phyloP scores from a whole-genome alignment of 2,888 invertebrate genomes.

The Crocallis elinguaria region DNA sequence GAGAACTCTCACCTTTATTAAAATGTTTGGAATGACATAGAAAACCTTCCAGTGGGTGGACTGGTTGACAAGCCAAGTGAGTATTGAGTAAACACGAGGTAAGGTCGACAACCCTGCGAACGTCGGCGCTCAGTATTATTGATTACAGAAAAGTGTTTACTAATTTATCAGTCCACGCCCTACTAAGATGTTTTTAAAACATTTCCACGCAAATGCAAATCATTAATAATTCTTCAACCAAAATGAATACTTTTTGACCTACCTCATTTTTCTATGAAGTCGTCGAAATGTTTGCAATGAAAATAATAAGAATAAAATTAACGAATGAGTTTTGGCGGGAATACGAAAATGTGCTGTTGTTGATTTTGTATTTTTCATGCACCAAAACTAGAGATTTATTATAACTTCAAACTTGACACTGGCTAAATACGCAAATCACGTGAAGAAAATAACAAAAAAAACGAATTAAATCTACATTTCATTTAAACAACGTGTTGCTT shows the following conservation, averaged over 20 bases:
- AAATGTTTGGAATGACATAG: conserved; percentile 64
- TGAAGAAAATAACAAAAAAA: no score
- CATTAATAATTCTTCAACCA: neutral
- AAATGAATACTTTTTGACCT: conserved; percentile 15
- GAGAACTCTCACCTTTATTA: conserved; percentile 54
- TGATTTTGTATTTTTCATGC: no score
- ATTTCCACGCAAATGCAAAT: neutral
- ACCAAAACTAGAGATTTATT: no score
- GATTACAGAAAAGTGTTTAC: conserved; percentile 65
- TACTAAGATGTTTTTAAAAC: conserved; percentile 12
- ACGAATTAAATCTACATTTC: no score
- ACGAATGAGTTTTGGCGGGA: no score
- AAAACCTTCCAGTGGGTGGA: conserved; percentile 74
- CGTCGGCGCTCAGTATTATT: conserved; percentile 54
- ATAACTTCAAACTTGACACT: no score
- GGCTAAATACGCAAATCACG: no score
- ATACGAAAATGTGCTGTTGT: no score
- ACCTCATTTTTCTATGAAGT: neutral
- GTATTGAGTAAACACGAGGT: conserved; percentile 65
- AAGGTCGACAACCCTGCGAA: conserved; percentile 71
- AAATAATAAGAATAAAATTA: no score
- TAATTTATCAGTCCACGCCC: conserved; percentile 59
- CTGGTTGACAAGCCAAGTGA: conserved; percentile 67
- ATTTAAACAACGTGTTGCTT: neutral
- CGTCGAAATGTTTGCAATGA: no score